Base-by-base conservation (phyloP, 2,797 vertebrate species). In the Enteromius unitaeniatus region DNA sequence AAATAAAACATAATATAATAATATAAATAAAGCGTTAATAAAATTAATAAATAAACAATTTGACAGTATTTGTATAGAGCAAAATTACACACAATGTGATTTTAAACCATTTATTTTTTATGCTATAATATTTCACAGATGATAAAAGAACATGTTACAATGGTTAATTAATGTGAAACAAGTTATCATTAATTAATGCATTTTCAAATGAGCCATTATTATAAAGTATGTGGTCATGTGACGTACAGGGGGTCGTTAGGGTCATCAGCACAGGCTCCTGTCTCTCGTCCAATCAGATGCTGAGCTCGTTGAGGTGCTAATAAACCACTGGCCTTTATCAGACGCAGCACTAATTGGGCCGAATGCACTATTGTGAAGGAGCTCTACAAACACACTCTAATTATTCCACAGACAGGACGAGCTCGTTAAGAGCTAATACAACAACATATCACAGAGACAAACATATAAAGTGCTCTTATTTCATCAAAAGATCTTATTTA, bases 331-430 rank as follows among this genome's bases (percentile, higher is more conserved):
- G 93, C 92, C 88, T 90, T 90, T 13, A 31, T 7, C 5, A 75
- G 11, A n/a, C 6, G 6, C 60, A 3, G 26, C 62, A 5, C 93
- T 95, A 95, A 95, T 94, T 95, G 93, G 85, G 91, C 87, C 79
- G 87, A 91, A 90, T 88, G 84, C 19, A 47, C 67, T 88, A 91
- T 90, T 92, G 92, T 94, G 92, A 88, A 91, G 89, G 86, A 85
- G 88, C 90, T 93, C 93, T 92, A 92, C 87, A 15, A 8, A 53
- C 88, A 89, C 85, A 91, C 90, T 93, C 90, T 95, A 93, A 95
- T 95, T 95, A 94, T 90, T 88, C 91, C 90, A 92, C 90, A 88
- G 83, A 88, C 88, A 88, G 88, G 82, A 88, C 89, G 88, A 88
- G 92, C 91, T 91, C 92, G 91, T 92, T 92, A 47, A 14, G 11